A percentile compares a stretch with the other conserved stretches of the same genome.
Evolutionary conservation across 2,113 vertebrate genomes (phyloP).

Genomic region (Amphiprion ocellaris): DNA sequence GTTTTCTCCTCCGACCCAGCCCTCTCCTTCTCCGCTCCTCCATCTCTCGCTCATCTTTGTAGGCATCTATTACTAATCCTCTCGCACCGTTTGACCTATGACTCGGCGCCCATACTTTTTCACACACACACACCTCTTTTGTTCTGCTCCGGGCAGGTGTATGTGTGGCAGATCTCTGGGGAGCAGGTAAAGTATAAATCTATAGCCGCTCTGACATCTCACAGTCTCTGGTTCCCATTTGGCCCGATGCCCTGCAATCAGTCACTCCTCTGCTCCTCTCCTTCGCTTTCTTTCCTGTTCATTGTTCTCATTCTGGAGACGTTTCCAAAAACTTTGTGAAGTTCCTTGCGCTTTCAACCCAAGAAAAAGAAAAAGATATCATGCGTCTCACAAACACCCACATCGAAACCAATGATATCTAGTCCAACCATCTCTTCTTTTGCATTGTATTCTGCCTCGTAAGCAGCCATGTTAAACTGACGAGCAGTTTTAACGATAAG

Average conservation of each 20-base stretch:
- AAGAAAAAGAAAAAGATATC: constrained; percentile 57
- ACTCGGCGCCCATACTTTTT: constrained; percentile 66
- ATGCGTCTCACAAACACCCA: constrained; percentile 37
- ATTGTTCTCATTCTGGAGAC: constrained; percentile 48
- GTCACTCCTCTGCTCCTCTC: constrained; percentile 64
- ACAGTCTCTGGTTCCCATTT: constrained; percentile 81
- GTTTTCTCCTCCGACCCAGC: constrained; percentile 42
- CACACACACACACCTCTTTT: constrained; percentile 56
- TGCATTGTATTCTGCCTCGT: constrained; percentile 24
- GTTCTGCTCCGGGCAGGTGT: constrained; percentile 61
- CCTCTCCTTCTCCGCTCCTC: constrained; percentile 34
- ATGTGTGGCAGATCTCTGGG: constrained; percentile 72
- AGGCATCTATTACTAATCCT: constrained; percentile 64
- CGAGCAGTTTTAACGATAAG: constrained; percentile 44
- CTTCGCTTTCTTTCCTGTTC: constrained; percentile 42
- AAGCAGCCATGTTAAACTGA: constrained; percentile 35
- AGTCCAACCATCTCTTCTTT: constrained; percentile 16
- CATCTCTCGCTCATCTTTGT: constrained; percentile 61
- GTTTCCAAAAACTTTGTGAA: constrained; percentile 34
- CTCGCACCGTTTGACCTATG: constrained; percentile 67
- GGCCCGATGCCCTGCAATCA: constrained; percentile 71
- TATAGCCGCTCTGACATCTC: constrained; percentile 70
- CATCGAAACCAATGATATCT: constrained; percentile 33
- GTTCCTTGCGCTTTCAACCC: constrained; percentile 18
- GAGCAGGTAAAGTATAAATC: constrained; percentile 80